Base-by-base conservation (phyloP, 2,888 invertebrate species). In the Calephelis perditalis region DNA sequence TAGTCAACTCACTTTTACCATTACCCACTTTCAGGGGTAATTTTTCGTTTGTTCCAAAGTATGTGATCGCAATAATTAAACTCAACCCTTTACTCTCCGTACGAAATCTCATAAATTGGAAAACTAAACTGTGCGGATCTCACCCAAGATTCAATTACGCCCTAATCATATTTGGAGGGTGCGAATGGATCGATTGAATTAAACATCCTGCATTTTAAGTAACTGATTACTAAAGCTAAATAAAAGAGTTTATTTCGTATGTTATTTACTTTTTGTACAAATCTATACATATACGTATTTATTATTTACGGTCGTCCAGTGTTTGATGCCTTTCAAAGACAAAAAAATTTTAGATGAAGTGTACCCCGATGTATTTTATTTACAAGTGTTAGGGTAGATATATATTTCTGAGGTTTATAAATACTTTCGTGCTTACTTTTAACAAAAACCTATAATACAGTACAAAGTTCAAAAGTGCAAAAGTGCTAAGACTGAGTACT, bases 111-210 rank as follows among this genome's bases (percentile, higher is more conserved):
- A 86, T 84, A 88, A 88, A 90, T 89, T 89, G 85, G 87, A 89
- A 89, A 89, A 90, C 89, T 89, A 89, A 90, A 89, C 90, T 87
- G 81, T 72, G 73, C 79, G 84, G 82, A 85, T 86, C 86, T 83
- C 88, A 81, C 86, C 87, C 83, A 80, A 76, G 81, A 88, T 90
- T 89, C 86, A 89, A 90, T 90, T 89, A 89, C 86, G 80, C 80
- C 80, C 85, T 90, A 90, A 90, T 89, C 90, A 90, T 89, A 90
- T 90, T 84, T 89, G 78, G 83, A 86, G 89, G 89, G 89, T 82
- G 86, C 85, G 79, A 84, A 77, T 64, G 80, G 82, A 86, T 89
- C 88, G 87, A 89, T 86, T 74, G 77, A 65, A 69, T 67, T 67
- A 70, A 82, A 84, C 84, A 80, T 79, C 71, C 71, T 73, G 73